These are phyloP conservation scores for Todus mexicanus DNA, from an alignment of 2,797 vertebrate genomes.

Conservation along the genomic window DNA sequence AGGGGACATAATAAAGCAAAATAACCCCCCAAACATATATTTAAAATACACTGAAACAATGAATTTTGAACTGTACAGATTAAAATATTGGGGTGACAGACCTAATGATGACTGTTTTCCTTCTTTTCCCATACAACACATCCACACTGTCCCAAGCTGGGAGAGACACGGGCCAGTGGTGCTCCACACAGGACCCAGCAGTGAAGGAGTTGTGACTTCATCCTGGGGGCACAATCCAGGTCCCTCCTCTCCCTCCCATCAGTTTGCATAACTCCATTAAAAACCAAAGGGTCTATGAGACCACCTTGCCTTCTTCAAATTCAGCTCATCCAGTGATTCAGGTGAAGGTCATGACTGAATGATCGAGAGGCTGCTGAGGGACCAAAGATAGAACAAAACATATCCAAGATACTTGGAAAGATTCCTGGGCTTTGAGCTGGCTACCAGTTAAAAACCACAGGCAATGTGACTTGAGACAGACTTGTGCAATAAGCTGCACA, in stretches of 20 bases:
- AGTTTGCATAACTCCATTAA: not conserved
- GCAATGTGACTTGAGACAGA: not conserved
- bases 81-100: not conserved
- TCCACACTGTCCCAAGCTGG: not conserved
- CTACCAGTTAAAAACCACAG: not conserved
- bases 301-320: not conserved
- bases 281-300: not conserved
- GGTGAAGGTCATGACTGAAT: not conserved
- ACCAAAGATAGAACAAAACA: not conserved
- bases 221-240: not conserved
- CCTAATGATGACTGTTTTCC: not conserved
- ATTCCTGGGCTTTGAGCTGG: not conserved
- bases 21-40: not conserved
- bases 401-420: not conserved
- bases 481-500: not conserved
- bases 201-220: not conserved
- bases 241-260: not conserved
- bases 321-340: not conserved
- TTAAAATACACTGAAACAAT: not conserved
- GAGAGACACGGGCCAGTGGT: accelerated
- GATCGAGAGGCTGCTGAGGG: not conserved
- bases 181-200: not conserved
- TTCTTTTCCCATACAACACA: not conserved
- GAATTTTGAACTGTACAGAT: not conserved
- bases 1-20: not conserved